Evolutionary conservation across 2,888 invertebrate species (phyloP).

Genomic region (Zaprionus obscuricornis): DNA sequence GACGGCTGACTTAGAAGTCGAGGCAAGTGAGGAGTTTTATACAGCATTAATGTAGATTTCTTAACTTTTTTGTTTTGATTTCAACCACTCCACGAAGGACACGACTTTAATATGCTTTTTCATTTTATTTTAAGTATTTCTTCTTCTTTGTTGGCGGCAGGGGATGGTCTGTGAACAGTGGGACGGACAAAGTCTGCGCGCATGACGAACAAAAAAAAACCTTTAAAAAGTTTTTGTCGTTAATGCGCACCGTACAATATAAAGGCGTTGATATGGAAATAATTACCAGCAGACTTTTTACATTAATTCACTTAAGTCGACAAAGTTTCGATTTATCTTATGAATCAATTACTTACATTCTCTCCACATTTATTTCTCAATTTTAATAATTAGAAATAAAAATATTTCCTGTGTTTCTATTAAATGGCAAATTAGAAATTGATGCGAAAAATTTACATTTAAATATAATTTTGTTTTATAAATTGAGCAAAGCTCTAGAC

Average conservation of each 20-base stretch:
- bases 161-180: neutral
- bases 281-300: constrained; percentile 66
- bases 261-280: constrained; percentile 69
- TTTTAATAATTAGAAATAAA: too few species aligned
- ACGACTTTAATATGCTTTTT: constrained; percentile 42
- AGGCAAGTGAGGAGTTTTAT: too few species aligned
- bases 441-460: too few species aligned
- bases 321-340: too few species aligned
- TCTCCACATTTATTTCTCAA: too few species aligned
- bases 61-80: constrained; percentile 37
- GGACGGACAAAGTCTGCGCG: constrained; percentile 1
- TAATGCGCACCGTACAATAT: constrained; percentile 26
- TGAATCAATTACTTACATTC: too few species aligned
- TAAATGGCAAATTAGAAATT: too few species aligned
- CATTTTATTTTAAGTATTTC: constrained; percentile 12
- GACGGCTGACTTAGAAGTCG: constrained; percentile 69
- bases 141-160: neutral
- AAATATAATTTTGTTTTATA: too few species aligned
- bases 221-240: constrained; percentile 50
- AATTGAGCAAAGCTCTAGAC: too few species aligned
- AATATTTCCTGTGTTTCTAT: too few species aligned
- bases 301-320: constrained; percentile 25
- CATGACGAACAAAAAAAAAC: constrained; percentile 56
- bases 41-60: too few species aligned
- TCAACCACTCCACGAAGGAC: constrained; percentile 69